A percentile compares a stretch with the other conserved stretches of the same genome.
Conservation (phyloP, 2,888 invertebrate genomes). For the Fissipunctia ypsillon region DNA sequence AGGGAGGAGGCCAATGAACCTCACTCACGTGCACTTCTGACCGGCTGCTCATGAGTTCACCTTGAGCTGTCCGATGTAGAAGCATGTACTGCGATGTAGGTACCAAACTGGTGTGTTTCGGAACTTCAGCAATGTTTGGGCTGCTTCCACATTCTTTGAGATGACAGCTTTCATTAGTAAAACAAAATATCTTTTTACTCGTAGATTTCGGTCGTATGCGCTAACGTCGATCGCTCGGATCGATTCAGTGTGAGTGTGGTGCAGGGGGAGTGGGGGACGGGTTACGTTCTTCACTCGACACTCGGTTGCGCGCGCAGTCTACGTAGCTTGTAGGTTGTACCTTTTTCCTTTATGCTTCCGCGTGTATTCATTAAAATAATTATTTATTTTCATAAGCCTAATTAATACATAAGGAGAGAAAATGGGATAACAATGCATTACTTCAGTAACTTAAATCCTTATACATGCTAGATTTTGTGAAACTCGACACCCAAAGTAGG, state of each 20-base stretch:
- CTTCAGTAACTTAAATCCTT: no score
- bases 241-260: neutral
- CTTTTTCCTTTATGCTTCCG: neutral
- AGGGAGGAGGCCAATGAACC: slow-evolving; percentile 52
- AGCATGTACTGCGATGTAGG: neutral
- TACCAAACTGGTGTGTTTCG: neutral
- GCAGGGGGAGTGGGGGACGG: neutral
- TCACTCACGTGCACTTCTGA: slow-evolving; percentile 46
- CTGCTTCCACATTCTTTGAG: neutral
- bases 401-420: no score
- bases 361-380: neutral
- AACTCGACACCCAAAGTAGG: no score
- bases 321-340: neutral
- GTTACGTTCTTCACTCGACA: no score
- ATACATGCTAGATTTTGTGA: neutral
- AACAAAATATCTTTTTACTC: neutral
- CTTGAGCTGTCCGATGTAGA: slow-evolving; percentile 33
- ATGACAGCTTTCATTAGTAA: neutral
- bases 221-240: neutral
- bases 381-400: no score
- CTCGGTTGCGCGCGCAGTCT: neutral
- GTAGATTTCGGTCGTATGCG: neutral
- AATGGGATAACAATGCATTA: no score
- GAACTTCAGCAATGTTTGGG: neutral
- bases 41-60: slow-evolving; percentile 40